Base-by-base conservation (phyloP, 2,113 vertebrate species). In the Pandion haliaetus region DNA sequence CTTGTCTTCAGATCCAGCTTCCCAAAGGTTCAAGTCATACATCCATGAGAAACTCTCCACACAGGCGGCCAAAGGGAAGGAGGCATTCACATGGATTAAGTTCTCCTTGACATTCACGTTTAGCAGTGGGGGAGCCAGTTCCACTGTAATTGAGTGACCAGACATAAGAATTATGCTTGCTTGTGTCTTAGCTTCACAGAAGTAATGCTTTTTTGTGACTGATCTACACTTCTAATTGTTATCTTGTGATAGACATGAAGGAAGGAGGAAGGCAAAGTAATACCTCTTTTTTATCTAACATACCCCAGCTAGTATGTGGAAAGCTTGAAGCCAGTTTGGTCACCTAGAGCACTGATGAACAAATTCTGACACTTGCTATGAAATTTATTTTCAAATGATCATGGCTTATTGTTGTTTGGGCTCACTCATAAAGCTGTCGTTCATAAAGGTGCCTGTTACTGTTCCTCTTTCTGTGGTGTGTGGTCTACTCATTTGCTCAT, bases 61-160 rank as follows among this genome's bases (percentile, higher is more conserved):
- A 2, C 97, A 98, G 65, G 40, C 12, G 42, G 97, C 82, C 92
- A 97, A 29, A 25, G 93, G 87, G 82, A 98, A 97, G 79, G 79
- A 77, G 59, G 86, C 86, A 6, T 58, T 96, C 15, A 96, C 95
- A 0, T 17, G 69, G 45, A 97, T 49, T 29, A 7, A 29, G 16
- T 59, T 55, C 20, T 90, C 38, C 25, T 6, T 20, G 29, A 85
- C 20, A 0, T 49, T 25, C 76, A 97, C 50, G 0, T 18, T 54
- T 9, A 98, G 90, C 50, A 47, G 31, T 0, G 97, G 97, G 7
- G 97, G 96, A 74, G 95, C 97, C 72, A 97, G 66, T 28, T 97
- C 84, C 95, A 97, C 97, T 98, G 86, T 6, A 88, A 74, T 3
- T 0, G 44, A 58, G 36, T 0, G n/a, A 82, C 16, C 67, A 93